phyloP scores from a whole-genome alignment of 2,888 invertebrate genomes.

The Synanthedon formicaeformis region DNA sequence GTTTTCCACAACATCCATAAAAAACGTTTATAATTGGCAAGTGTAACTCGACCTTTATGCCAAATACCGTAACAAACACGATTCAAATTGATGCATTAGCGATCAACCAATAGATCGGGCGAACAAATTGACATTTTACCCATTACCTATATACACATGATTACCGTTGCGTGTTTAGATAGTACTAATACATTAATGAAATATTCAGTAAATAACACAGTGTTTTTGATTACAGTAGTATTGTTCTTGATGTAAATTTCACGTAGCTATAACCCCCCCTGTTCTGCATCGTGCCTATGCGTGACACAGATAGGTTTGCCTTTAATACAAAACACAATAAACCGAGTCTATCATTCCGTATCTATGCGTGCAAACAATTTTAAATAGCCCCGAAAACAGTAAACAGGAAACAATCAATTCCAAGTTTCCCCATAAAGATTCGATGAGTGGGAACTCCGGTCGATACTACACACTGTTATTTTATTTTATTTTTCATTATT shows the following conservation, averaged over 20 bases:
- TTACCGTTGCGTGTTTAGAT: slow-evolving; percentile 46
- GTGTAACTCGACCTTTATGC: background rate
- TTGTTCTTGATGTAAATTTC: slow-evolving; percentile 47
- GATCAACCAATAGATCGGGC: slow-evolving; percentile 31
- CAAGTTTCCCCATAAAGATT: slow-evolving; percentile 59
- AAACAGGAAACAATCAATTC: slow-evolving; percentile 59
- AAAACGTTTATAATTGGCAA: background rate
- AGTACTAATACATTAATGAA: slow-evolving; percentile 51
- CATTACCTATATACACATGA: slow-evolving; percentile 14
- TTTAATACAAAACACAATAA: slow-evolving; percentile 39
- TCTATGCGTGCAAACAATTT: slow-evolving; percentile 54
- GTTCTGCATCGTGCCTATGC: slow-evolving; percentile 47
- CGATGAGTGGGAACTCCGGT: slow-evolving; percentile 40
- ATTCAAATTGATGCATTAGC: slow-evolving; percentile 11
- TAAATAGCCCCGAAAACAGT: slow-evolving; percentile 51
- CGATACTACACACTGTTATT: slow-evolving; percentile 33
- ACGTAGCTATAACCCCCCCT: slow-evolving; percentile 34
- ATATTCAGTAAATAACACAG: slow-evolving; percentile 55
- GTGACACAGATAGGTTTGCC: slow-evolving; percentile 42
- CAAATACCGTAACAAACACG: background rate
- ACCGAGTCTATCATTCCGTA: slow-evolving; percentile 41
- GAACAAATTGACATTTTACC: slow-evolving; percentile 21
- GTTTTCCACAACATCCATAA: background rate
- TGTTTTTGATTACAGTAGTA: slow-evolving; percentile 43
- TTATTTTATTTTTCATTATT: slow-evolving; percentile 29